Evolutionary conservation across 2,113 vertebrate species (phyloP).

Genomic region (Ictidomys tridecemlineatus): DNA sequence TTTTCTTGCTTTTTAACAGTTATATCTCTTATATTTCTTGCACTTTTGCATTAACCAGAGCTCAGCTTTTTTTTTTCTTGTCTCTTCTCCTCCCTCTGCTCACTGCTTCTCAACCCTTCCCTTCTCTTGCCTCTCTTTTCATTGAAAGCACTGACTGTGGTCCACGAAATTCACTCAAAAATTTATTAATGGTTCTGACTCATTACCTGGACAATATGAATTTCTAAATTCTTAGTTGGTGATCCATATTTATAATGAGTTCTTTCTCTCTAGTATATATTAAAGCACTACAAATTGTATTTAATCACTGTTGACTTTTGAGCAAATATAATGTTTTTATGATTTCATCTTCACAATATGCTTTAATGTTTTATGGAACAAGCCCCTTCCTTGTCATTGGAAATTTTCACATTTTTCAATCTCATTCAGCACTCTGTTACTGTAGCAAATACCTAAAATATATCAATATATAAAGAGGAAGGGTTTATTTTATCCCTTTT

Average conservation of each 20-base stretch:
- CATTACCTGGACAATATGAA: neutral
- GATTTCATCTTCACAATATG: neutral
- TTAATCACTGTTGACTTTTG: neutral
- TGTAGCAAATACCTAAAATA: neutral
- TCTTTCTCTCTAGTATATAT: neutral
- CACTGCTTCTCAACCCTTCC: neutral
- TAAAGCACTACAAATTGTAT: neutral
- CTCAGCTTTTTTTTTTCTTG: too few species aligned
- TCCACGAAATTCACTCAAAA: neutral
- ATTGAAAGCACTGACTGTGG: neutral
- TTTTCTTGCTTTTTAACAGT: neutral
- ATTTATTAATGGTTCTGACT: neutral
- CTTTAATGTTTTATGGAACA: neutral
- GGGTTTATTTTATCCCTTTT: neutral
- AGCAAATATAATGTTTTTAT: neutral
- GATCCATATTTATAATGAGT: neutral
- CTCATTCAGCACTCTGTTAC: neutral
- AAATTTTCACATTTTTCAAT: neutral
- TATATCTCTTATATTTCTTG: neutral
- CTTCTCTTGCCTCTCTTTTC: neutral
- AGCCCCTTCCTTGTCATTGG: neutral
- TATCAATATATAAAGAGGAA: neutral
- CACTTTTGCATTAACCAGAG: neutral
- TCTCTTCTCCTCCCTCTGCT: neutral
- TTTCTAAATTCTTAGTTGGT: constrained; percentile 5